These are phyloP conservation scores for Liparis tanakae DNA, from an alignment of 2,797 vertebrate species.

Conservation along the genomic window DNA sequence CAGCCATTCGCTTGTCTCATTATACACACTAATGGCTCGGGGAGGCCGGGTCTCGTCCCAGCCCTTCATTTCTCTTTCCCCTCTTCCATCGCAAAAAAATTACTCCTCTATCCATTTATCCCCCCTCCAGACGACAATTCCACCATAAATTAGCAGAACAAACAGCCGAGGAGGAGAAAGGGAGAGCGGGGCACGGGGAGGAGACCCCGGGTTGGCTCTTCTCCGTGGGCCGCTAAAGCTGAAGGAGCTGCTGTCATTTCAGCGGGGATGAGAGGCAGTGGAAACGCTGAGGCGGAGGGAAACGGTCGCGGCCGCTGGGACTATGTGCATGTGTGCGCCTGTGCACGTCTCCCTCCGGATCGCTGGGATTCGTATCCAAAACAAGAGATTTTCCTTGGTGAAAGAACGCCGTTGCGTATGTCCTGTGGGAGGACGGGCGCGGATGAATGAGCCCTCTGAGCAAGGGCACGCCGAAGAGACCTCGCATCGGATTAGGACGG, in stretches of 20 bases:
- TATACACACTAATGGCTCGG: slow-evolving; percentile 65
- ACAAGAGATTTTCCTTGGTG: slow-evolving; percentile 51
- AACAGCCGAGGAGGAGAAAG: slow-evolving; percentile 61
- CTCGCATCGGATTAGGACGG: slow-evolving; percentile 25
- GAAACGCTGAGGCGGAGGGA: slow-evolving; percentile 56
- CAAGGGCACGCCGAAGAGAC: slow-evolving; percentile 24
- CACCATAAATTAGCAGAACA: slow-evolving; percentile 71
- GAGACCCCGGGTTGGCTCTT: slow-evolving; percentile 59
- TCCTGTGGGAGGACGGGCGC: slow-evolving; percentile 49
- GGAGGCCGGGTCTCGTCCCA: slow-evolving; percentile 40
- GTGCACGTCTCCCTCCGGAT: slow-evolving; percentile 40
- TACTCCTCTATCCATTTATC: slow-evolving; percentile 63
- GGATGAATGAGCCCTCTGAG: slow-evolving; percentile 26
- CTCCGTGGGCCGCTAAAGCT: slow-evolving; percentile 53
- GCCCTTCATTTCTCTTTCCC: slow-evolving; percentile 53
- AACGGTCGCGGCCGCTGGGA: slow-evolving; percentile 49
- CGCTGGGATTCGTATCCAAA: slow-evolving; percentile 64
- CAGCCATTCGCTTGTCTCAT: slow-evolving; percentile 67
- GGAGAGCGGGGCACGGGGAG: slow-evolving; percentile 35
- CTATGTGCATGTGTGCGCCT: slow-evolving; percentile 35
- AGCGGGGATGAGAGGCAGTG: slow-evolving; percentile 65
- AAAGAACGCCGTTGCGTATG: slow-evolving; percentile 39
- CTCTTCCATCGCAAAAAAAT: slow-evolving; percentile 61
- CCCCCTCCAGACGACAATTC: slow-evolving; percentile 58
- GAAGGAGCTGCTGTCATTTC: slow-evolving; percentile 61